Percentiles rank a stretch among this genome's conserved stretches.
Evolutionary conservation across 1,140 invertebrate genomes (phyloP).

Genomic region (Maniola jurtina): DNA sequence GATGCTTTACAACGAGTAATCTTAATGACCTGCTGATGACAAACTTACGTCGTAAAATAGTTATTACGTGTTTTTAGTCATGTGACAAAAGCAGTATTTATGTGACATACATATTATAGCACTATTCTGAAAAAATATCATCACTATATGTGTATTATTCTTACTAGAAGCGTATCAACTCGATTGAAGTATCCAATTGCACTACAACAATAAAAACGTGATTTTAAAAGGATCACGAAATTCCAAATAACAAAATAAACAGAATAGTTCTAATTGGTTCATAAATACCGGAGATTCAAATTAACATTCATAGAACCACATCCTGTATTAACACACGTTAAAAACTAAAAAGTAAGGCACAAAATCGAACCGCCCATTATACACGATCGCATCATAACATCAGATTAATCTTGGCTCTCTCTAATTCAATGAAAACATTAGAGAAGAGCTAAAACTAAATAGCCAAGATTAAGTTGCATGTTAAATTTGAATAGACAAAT

Average conservation of each 20-base stretch:
- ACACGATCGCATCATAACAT: background rate
- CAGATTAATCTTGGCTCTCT: background rate
- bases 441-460: background rate
- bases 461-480: slow-evolving; percentile 21
- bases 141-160: background rate
- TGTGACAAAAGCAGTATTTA: background rate
- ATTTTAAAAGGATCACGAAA: background rate
- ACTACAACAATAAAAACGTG: background rate
- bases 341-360: background rate
- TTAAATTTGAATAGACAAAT: slow-evolving; percentile 25
- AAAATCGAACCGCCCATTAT: background rate
- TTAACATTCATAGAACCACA: background rate
- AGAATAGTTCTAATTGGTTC: background rate
- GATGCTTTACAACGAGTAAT: slow-evolving; percentile 14
- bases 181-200: background rate
- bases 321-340: background rate
- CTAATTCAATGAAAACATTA: background rate
- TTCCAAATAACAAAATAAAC: background rate
- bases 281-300: background rate
- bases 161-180: background rate
- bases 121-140: too few relatives aligned
- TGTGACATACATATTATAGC: background rate
- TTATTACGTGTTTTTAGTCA: slow-evolving; percentile 33
- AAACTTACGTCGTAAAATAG: slow-evolving; percentile 31
- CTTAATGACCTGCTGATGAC: slow-evolving; percentile 34